Base-by-base conservation (phyloP, 2,888 invertebrate species). In the Miltochrista miniata region DNA sequence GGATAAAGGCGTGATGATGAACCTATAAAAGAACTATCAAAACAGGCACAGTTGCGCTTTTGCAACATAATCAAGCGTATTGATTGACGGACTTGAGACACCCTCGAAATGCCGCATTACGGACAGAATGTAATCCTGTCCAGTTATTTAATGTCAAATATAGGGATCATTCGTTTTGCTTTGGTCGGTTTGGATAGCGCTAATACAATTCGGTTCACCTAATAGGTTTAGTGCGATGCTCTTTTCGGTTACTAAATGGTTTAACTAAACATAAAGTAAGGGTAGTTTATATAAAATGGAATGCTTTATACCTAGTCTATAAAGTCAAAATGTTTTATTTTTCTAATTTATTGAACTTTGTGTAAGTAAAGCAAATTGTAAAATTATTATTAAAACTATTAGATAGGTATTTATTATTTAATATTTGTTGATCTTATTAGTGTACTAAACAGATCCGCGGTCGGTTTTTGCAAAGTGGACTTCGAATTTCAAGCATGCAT, bases 191-290 rank as follows among this genome's bases (percentile, higher is more conserved):
- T 72, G 78, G 65, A 77, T 73, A 64, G 64, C 70, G 56, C 61
- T 87, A 89, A 90, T 85, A 78, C 80, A 82, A 88, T 88, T 88
- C 67, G 70, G 61, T 39, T 54, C 54, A 58, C 59, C 63, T 80
- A 83, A 85, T 83, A 75, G 72, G 77, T 76, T 87, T 83, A 81
- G 68, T 59, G 31, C 62, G 79, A 61, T 90, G 90, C 85, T 89
- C 90, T 88, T 90, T 90, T 86, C 75, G 69, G 51, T 52, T 52
- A 59, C 76, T 85, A 87, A 89, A 81, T 76, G 82, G 85, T 81
- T 89, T 87, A 87, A 79, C 64, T 70, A 65, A 49, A 72, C 70
- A 64, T 76, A 79, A 53, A 83, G 81, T 77, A 76, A 31, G 31
- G 31, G 31, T 31, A 31, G 31, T 11, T 31, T 11, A 31, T 31